Evolutionary conservation across 2,888 invertebrate genomes (phyloP), one percentile per base, ranked within the genome.

Genomic region (Altica lythri): DNA sequence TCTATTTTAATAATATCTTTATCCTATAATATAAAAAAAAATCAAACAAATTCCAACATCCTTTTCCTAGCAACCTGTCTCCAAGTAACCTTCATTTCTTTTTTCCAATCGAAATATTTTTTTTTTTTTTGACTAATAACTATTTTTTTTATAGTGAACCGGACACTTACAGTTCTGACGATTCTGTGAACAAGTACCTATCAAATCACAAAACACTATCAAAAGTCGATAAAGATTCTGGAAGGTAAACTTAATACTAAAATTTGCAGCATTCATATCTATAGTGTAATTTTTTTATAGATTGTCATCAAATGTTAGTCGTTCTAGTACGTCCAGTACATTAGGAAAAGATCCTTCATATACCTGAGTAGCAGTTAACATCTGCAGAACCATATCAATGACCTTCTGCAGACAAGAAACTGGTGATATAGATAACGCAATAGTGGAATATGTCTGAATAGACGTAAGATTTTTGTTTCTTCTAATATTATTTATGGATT

Each of bases 91-190:
- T 29, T n/a, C 9, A 32, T 18, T 46, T 10, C 4, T 16, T 8
- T 2, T 19, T 14, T 10, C 3, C 4, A 40, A 10, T 4, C 29
- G 29, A 29, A 29, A 29, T n/a, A 29, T 4, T 29, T 29, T n/a
- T n/a, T n/a, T n/a, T n/a, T n/a, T n/a, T n/a, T n/a, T n/a, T n/a
- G n/a, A n/a, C n/a, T n/a, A n/a, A n/a, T n/a, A 5, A 13, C 8
- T 14, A 12, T 37, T 55, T 56, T 67, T 64, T 47, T 75, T 77
- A 1, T 76, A 83, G 83, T 62, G 83, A 83, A 52, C 82, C 81
- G 72, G 84, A 84, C 66, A 84, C 83, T 73, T 84, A 83, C 76
- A 83, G 84, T 63, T 85, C 84, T 0, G 84, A 84, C 70, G 84
- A 84, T 68, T 84, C 84, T 0, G 82, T 85, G 63, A 83, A 81